phyloP scores from a whole-genome alignment of 2,888 invertebrate genomes.

The Ochlodes sylvanus region DNA sequence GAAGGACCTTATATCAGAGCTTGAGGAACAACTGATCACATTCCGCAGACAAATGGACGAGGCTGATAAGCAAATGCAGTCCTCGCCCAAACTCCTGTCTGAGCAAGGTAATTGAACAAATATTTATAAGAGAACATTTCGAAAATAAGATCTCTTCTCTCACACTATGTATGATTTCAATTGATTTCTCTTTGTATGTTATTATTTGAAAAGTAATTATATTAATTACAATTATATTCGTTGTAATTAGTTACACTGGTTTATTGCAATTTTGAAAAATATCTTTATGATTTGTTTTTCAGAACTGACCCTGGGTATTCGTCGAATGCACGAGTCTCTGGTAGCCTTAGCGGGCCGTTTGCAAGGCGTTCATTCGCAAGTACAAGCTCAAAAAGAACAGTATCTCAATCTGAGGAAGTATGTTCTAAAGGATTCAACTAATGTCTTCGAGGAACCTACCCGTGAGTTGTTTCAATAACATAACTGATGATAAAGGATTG shows the following conservation, averaged over 20 bases:
- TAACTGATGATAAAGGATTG: too few species aligned
- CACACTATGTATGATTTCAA: too few species aligned
- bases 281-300: slow-evolving; percentile 48
- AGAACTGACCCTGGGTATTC: slow-evolving; percentile 92
- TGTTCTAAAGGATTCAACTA: slow-evolving; percentile 90
- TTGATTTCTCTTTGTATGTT: too few species aligned
- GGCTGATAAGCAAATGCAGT: slow-evolving; percentile 79
- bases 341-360: slow-evolving; percentile 94
- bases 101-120: slow-evolving; percentile 67
- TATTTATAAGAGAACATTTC: too few species aligned
- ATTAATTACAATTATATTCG: too few species aligned
- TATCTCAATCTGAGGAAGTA: slow-evolving; percentile 93
- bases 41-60: slow-evolving; percentile 78
- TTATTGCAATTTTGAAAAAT: too few species aligned
- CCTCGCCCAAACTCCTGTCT: slow-evolving; percentile 72
- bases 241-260: too few species aligned
- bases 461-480: slow-evolving; percentile 51
- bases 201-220: too few species aligned
- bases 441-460: slow-evolving; percentile 87
- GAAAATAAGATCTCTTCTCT: too few species aligned
- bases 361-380: slow-evolving; percentile 90
- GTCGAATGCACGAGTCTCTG: slow-evolving; percentile 93
- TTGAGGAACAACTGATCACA: slow-evolving; percentile 72
- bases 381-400: slow-evolving; percentile 93
- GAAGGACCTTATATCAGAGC: slow-evolving; percentile 66